Evolutionary conservation across 2,797 vertebrate species (phyloP).

Genomic region (Phylloscopus collybita): DNA sequence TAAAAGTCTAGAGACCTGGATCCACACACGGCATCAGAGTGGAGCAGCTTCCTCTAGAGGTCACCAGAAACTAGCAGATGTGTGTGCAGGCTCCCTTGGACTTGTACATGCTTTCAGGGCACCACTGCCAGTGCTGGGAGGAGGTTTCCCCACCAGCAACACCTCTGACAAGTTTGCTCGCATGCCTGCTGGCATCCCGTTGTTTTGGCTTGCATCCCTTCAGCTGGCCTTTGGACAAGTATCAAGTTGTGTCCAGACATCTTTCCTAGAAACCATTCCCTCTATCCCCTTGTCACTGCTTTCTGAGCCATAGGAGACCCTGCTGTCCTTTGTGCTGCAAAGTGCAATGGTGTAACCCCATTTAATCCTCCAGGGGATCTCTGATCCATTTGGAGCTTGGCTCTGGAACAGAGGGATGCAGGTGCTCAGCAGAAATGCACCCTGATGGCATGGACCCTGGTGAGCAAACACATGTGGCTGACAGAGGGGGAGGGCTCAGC

Average conservation of each 20-base stretch:
- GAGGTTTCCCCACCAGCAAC: neutral
- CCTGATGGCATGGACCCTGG: fast-evolving
- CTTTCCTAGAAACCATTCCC: neutral
- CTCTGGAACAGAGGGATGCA: neutral
- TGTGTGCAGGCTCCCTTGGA: neutral
- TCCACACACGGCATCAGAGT: fast-evolving
- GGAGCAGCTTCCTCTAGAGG: conserved; percentile 58
- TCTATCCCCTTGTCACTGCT: neutral
- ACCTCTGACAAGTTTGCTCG: neutral
- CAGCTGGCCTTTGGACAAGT: neutral
- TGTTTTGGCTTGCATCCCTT: neutral
- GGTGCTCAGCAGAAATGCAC: neutral
- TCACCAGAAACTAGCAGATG: conserved; percentile 53
- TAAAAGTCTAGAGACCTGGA: fast-evolving
- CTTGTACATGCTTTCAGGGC: fast-evolving
- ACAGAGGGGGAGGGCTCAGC: neutral
- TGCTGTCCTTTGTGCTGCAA: neutral
- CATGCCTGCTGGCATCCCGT: neutral
- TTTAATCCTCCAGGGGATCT: neutral
- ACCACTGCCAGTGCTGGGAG: neutral
- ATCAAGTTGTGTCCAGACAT: fast-evolving
- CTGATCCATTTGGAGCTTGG: neutral
- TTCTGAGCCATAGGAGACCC: neutral
- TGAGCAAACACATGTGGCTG: neutral
- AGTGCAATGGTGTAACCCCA: neutral